Evolutionary conservation across 92 coral and sea anemone genomes (phyloP).

Genomic region (Desmophyllum pertusum): DNA sequence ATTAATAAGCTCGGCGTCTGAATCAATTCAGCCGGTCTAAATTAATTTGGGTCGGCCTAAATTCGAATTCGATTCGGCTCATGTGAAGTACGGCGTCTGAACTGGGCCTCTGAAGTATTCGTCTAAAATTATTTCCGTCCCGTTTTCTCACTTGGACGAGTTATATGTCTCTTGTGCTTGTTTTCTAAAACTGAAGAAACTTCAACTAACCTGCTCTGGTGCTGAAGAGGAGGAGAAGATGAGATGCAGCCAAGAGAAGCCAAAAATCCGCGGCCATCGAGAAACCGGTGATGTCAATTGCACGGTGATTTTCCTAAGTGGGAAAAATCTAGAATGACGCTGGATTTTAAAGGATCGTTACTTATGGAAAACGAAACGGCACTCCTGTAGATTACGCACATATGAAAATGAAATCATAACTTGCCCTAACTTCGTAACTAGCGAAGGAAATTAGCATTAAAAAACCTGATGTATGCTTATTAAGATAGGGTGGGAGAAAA

Average conservation of each 20-base stretch:
- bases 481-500: not conserved
- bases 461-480: not conserved
- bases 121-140: not conserved
- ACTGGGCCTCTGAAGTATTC: not conserved
- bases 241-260: not conserved
- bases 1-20: no score
- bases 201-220: not conserved
- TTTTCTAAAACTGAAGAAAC: not conserved
- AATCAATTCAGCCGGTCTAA: no score
- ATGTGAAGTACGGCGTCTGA: no score
- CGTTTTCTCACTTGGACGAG: no score
- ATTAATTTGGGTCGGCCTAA: no score
- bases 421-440: not conserved
- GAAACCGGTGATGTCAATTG: not conserved
- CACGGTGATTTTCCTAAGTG: not conserved
- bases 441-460: not conserved
- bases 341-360: not conserved
- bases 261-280: not conserved
- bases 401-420: slow-evolving; percentile 11
- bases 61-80: no score
- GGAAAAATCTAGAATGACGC: not conserved
- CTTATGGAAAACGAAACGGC: slow-evolving; percentile 19
- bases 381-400: not conserved
- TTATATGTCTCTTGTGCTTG: not conserved
- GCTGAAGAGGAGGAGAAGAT: not conserved